A percentile compares a stretch with the other conserved stretches of the same genome.
phyloP scores from a whole-genome alignment of 2,797 vertebrate genomes.

The Eulemur albifrons region DNA sequence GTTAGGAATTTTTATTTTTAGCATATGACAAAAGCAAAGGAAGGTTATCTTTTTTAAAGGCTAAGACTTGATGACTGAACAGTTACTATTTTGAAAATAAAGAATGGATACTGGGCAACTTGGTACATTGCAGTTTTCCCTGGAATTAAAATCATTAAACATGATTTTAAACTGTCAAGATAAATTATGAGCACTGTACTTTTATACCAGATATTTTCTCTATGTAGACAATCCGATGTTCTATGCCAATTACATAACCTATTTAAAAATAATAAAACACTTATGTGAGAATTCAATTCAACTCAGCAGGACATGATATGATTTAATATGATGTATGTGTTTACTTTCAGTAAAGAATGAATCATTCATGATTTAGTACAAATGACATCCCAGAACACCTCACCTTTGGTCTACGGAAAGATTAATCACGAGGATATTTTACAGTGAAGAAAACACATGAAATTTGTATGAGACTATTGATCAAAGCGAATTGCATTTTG shows the following conservation, averaged over 20 bases:
- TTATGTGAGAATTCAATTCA: not conserved
- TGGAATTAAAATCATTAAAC: not conserved
- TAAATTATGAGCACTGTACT: not conserved
- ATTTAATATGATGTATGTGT: not conserved
- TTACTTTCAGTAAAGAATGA: not conserved
- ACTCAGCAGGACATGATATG: fast-evolving
- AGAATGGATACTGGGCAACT: not conserved
- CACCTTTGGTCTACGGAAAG: not conserved
- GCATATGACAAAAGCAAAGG: not conserved
- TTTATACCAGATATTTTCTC: not conserved
- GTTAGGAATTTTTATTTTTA: not conserved
- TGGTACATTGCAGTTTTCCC: not conserved
- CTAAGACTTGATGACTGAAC: not conserved
- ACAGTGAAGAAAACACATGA: not conserved
- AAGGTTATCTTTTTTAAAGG: not conserved
- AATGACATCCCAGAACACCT: not conserved
- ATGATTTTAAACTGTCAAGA: not conserved
- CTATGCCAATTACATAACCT: not conserved
- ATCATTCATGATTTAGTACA: not conserved
- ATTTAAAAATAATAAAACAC: not conserved
- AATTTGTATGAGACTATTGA: not conserved
- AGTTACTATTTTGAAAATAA: not conserved
- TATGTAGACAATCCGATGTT: not conserved
- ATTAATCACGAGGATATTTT: not conserved
- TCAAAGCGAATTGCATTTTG: not conserved